Evolutionary conservation across 2,113 vertebrate species (phyloP).

Genomic region (Halichoerus grypus): DNA sequence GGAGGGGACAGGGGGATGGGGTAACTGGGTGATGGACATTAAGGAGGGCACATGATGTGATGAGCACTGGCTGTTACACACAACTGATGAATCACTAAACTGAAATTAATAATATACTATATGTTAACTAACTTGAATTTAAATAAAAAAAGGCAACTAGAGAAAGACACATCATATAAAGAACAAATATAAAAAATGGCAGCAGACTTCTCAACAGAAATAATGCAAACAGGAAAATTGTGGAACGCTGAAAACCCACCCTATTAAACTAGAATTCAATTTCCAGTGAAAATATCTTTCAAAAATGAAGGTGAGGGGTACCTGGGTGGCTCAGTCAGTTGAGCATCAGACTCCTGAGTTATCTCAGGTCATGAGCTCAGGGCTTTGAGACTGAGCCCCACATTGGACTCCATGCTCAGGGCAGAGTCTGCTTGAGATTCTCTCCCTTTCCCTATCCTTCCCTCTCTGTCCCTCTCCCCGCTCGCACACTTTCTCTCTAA

Average conservation of each 20-base stretch:
- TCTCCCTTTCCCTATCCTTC: background rate
- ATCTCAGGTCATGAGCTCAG: background rate
- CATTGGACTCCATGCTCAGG: background rate
- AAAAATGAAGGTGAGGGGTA: background rate
- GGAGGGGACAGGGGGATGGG: background rate
- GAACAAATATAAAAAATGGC: background rate
- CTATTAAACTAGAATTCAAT: slow-evolving; percentile 16
- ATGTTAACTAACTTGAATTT: background rate
- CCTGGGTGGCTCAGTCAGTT: background rate
- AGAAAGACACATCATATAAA: background rate
- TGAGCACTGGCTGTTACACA: background rate
- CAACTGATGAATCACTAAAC: background rate
- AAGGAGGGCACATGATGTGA: background rate
- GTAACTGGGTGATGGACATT: background rate
- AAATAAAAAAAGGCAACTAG: background rate
- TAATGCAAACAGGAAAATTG: background rate
- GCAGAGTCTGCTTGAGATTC: background rate
- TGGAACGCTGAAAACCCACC: background rate
- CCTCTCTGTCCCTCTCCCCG: background rate
- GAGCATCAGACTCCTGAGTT: background rate
- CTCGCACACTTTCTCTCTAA: background rate
- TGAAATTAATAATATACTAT: background rate
- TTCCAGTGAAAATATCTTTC: slow-evolving; percentile 21
- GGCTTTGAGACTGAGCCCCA: background rate
- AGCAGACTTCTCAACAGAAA: slow-evolving; percentile 21